phyloP scores from a whole-genome alignment of 1,140 invertebrate species.

The Copidosoma floridanum region DNA sequence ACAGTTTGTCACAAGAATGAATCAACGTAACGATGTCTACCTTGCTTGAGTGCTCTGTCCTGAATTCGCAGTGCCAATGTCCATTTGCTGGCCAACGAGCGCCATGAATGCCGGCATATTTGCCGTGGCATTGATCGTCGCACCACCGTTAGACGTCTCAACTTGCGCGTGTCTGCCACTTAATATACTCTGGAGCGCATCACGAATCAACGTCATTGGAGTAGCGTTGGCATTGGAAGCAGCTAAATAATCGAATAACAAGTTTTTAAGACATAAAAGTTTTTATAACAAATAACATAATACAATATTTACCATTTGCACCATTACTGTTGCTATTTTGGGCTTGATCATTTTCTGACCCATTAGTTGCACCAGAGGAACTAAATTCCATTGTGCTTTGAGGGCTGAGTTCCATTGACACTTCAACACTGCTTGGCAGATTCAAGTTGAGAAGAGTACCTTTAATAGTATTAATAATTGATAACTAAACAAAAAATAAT shows the following conservation, averaged over 20 bases:
- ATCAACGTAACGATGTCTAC: slow-evolving; percentile 27
- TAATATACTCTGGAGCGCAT: slow-evolving; percentile 18
- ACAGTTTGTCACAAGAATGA: too few species aligned
- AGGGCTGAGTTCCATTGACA: slow-evolving; percentile 70
- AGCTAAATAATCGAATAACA: background rate
- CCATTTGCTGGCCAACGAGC: slow-evolving; percentile 11
- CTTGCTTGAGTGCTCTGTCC: slow-evolving; percentile 59
- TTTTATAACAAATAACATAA: too few species aligned
- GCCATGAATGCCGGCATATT: slow-evolving; percentile 17
- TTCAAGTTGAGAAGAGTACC: slow-evolving; percentile 53
- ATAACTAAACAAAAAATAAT: background rate
- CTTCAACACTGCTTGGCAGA: slow-evolving; percentile 57
- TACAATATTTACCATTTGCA: too few species aligned
- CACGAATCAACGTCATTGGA: slow-evolving; percentile 18
- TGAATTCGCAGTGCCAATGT: slow-evolving; percentile 38
- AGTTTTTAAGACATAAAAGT: too few species aligned
- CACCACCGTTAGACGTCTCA: slow-evolving; percentile 10
- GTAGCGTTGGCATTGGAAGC: too few species aligned
- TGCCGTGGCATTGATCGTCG: background rate
- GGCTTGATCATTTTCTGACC: slow-evolving; percentile 40
- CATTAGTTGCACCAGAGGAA: slow-evolving; percentile 41
- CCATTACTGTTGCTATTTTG: slow-evolving; percentile 41
- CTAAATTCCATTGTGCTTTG: slow-evolving; percentile 59
- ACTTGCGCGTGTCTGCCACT: slow-evolving; percentile 11
- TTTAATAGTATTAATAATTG: slow-evolving; percentile 15